Evolutionary conservation across 2,888 invertebrate species (phyloP).

Genomic region (Cyrtodaria siliqua): DNA sequence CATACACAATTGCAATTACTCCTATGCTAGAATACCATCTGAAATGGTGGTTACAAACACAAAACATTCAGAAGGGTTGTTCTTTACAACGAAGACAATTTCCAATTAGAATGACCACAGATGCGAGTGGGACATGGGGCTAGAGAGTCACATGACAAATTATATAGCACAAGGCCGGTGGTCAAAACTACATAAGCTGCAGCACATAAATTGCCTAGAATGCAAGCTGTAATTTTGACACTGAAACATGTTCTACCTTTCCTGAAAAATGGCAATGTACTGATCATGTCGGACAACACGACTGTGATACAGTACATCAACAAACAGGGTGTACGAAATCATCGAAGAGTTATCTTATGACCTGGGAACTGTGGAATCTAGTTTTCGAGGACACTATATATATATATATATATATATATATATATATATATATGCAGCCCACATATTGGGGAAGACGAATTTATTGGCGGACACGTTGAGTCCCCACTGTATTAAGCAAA

Average conservation of each 20-base stretch:
- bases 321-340: background rate
- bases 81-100: slow-evolving; percentile 5
- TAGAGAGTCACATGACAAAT: too few species aligned
- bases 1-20: slow-evolving; percentile 7
- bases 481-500: background rate
- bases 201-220: too few species aligned
- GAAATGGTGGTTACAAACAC: slow-evolving; percentile 34
- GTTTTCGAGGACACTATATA: background rate
- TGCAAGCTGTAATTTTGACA: too few species aligned
- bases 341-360: background rate
- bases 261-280: too few species aligned
- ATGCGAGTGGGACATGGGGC: slow-evolving; percentile 44
- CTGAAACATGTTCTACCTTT: too few species aligned
- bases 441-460: background rate
- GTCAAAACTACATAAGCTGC: too few species aligned
- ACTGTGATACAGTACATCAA: too few species aligned
- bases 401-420: too few species aligned
- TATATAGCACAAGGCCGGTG: too few species aligned
- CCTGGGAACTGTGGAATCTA: background rate
- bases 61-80: slow-evolving; percentile 37
- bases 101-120: slow-evolving; percentile 45
- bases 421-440: too few species aligned
- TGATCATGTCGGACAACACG: too few species aligned
- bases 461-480: slow-evolving; percentile 8
- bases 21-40: slow-evolving; percentile 1